Evolutionary conservation across 2,888 invertebrate genomes (phyloP), one percentile per base, ranked within the genome.

Genomic region (Tanytarsus gracilentus): DNA sequence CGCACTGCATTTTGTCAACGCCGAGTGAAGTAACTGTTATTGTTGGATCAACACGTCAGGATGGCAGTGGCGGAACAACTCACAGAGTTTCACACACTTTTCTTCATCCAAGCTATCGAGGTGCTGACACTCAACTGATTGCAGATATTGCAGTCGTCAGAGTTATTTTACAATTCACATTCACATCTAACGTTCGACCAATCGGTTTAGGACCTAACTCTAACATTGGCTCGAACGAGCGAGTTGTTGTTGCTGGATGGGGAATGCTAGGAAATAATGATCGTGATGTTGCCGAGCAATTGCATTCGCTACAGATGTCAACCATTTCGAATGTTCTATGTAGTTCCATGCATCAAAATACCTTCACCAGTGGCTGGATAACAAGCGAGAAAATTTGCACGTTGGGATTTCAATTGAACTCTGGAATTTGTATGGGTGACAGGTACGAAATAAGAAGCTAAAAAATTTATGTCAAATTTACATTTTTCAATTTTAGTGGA

Each of bases 331-430:
- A 51, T 51, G 8, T 23, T 18, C 18, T 30, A 2, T 51, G 51
- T 30, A 3, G 14, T 2, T 7, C 30, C 4, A 5, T 51, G 14
- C 29, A 29, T 16, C 18, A 29, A 27, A 30, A 18, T 9, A 51
- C 51, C 5, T 21, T 11, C 11, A 30, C 51, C 4, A 7, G 30
- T 11, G 51, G 51, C 5, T 27, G 27, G 27, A 30, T 51, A 7
- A 51, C 29, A 16, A 27, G n/a, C 30, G 51, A 51, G n/a, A 51
- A 29, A 30, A 21, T 51, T 26, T 51, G 51, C 18, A 21, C 29
- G 2, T 5, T 11, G 3, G 51, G 29, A 9, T 1, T 8, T 30
- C 51, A 51, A 14, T 11, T 4, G 30, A 30, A 27, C 11, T 30
- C 18, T 9, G 44, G 44, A 44, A 44, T 44, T 27, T 27, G 50